Evolutionary conservation across 2,888 invertebrate genomes (phyloP), one percentile per base, ranked within the genome.

Genomic region (Muscina levida): DNA sequence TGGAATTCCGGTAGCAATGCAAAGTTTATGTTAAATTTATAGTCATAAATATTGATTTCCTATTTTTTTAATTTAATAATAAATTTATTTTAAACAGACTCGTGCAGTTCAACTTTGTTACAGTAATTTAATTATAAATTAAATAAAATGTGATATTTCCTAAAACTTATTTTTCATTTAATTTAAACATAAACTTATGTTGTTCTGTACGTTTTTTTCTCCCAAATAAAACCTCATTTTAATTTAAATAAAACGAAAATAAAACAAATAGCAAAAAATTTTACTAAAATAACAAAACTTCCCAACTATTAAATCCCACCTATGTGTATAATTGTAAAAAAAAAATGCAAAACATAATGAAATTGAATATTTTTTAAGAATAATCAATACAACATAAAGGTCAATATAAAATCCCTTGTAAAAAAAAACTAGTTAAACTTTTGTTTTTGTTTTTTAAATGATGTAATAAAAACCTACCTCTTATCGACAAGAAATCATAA

Each of bases 221-320:
- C 17, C 15, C 15, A n/a, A n/a, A n/a, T 31, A 31, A 31, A 31
- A 3, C 8, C 4, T 31, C 31, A 31, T 31, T 5, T 8, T 31
- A 5, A 8, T 31, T 31, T 31, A 3, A 31, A 8, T 31, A 3
- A 31, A 31, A 31, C 31, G 8, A 31, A 31, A 31, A 31, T n/a
- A n/a, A 65, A 31, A 42, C 39, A 31, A 48, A 79, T 13, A 57
- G 48, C 3, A 71, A 66, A 17, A 77, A 26, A 62, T 31, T 73
- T 77, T 77, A 73, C 73, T 65, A 73, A 67, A 59, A 59, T 42
- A 75, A 37, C 73, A 65, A 81, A 81, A 74, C 81, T 81, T 77
- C 81, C 81, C 81, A 81, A 81, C 81, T 81, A 77, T 81, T 81
- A 48, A 74, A 81, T 77, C 81, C 81, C 81, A 81, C 81, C 81